Evolutionary conservation across 2,113 vertebrate genomes (phyloP).

Genomic region (Amblyopsis rosae): DNA sequence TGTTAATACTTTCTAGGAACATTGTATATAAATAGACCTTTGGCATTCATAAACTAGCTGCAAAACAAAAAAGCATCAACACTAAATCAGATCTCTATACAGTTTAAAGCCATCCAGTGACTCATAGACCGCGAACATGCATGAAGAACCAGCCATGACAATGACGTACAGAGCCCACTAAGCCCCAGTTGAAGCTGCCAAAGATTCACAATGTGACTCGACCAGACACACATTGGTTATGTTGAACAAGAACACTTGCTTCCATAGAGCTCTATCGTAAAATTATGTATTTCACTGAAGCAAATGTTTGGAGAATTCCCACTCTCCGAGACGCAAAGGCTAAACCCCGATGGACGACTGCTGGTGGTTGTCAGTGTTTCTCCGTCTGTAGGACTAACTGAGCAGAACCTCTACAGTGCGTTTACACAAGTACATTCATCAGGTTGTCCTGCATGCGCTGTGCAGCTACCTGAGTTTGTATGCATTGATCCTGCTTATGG

Average conservation of each 20-base stretch:
- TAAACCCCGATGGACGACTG: not conserved
- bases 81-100: constrained; percentile 50
- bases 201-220: not conserved
- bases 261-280: too few species aligned
- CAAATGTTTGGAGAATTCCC: too few species aligned
- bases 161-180: constrained; percentile 56
- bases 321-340: too few species aligned
- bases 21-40: constrained; percentile 92
- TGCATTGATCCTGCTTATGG: constrained; percentile 45
- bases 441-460: not conserved
- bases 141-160: constrained; percentile 77
- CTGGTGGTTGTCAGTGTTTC: not conserved
- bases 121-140: constrained; percentile 74
- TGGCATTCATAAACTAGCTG: constrained; percentile 93
- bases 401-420: not conserved
- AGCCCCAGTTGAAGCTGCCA: not conserved
- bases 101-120: constrained; percentile 85
- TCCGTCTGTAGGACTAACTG: not conserved
- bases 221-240: not conserved
- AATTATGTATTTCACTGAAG: too few species aligned
- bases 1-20: constrained; percentile 76
- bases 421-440: constrained; percentile 21
- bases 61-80: constrained; percentile 84
- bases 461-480: constrained; percentile 40
- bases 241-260: not conserved